Conservation (phyloP, 2,888 invertebrate species). For the Lasioglossum leucozonium region DNA sequence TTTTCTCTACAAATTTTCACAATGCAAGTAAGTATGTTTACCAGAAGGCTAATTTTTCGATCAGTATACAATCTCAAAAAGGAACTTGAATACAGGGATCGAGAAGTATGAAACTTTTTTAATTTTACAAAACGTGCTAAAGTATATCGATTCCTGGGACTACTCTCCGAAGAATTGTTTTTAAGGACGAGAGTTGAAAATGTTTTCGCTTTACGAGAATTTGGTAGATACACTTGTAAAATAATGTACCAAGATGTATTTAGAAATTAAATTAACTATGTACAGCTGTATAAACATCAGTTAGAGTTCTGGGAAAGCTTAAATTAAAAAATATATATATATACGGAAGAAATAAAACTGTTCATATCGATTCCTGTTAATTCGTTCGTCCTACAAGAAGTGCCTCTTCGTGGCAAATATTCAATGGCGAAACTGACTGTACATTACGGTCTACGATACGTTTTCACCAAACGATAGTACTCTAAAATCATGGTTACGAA, state of each 20-base stretch:
- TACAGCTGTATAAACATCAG: conserved; percentile 1
- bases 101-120: not conserved
- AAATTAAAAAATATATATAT: not conserved
- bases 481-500: not conserved
- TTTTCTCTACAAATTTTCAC: not conserved
- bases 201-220: too few relatives aligned
- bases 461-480: not conserved
- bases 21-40: not conserved
- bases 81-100: not conserved
- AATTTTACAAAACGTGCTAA: not conserved
- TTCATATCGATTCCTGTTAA: not conserved
- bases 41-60: not conserved
- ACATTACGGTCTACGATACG: not conserved
- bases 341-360: not conserved
- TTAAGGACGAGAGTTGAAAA: too few relatives aligned
- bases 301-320: not conserved
- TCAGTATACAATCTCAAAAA: not conserved
- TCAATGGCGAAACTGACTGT: not conserved
- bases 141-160: not conserved
- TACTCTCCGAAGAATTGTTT: not conserved
- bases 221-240: not conserved
- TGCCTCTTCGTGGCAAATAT: not conserved
- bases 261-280: conserved; percentile 6
- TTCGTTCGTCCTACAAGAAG: too few relatives aligned
- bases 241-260: not conserved